phyloP scores from a whole-genome alignment of 30 jellyfish, hydroid and myxozoan genomes.

The Aurelia sp. region DNA sequence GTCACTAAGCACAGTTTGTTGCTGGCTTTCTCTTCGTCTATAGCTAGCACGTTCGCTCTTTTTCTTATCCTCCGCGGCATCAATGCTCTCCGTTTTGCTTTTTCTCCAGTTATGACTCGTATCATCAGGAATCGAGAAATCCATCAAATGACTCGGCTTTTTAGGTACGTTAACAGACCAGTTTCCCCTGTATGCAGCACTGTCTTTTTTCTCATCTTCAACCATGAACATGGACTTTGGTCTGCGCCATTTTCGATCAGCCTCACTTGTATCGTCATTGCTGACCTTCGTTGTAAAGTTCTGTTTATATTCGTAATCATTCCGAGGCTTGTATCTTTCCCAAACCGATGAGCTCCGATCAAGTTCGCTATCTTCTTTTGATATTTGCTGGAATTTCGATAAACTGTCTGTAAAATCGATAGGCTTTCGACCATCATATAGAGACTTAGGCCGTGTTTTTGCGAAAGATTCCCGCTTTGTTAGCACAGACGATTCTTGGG shows the following conservation, averaged over 20 bases:
- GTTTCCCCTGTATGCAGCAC: slow-evolving; percentile 53
- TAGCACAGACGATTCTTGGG: background rate
- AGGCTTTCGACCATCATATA: slow-evolving; percentile 14
- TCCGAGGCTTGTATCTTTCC: slow-evolving; percentile 48
- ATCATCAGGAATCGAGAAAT: slow-evolving; percentile 58
- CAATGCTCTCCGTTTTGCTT: background rate
- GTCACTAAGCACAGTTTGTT: background rate
- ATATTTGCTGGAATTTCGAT: slow-evolving; percentile 24
- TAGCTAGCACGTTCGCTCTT: slow-evolving; percentile 41
- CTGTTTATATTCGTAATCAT: background rate
- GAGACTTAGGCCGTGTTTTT: slow-evolving; percentile 64
- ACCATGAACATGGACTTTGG: slow-evolving; percentile 59
- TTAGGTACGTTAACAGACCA: slow-evolving; percentile 69
- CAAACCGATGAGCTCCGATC: slow-evolving; percentile 22
- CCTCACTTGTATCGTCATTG: slow-evolving; percentile 15
- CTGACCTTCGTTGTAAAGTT: background rate
- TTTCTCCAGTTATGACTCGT: background rate
- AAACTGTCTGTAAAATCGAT: slow-evolving; percentile 29
- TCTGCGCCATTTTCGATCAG: slow-evolving; percentile 13
- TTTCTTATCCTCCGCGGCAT: background rate
- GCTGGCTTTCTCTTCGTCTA: slow-evolving; percentile 63
- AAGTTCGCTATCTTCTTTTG: background rate
- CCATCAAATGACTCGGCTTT: slow-evolving; percentile 59
- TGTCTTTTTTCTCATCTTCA: slow-evolving; percentile 33
- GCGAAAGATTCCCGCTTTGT: slow-evolving; percentile 33